phyloP scores from a whole-genome alignment of 2,113 vertebrate genomes.

The Athene cunicularia region DNA sequence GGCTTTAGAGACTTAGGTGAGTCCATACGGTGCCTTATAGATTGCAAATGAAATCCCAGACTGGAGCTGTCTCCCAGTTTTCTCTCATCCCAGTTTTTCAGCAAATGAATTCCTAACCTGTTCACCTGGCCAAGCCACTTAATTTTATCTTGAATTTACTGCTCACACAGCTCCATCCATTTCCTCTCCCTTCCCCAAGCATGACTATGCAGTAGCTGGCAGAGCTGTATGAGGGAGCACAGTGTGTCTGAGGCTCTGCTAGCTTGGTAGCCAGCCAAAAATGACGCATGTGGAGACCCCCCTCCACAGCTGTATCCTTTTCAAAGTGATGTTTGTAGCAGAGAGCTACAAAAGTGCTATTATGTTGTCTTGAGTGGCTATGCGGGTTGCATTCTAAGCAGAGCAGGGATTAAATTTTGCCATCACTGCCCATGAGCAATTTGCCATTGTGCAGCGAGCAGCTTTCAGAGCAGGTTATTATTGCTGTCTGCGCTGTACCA shows the following conservation, averaged over 20 bases:
- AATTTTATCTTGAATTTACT: not conserved
- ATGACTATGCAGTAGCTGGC: not conserved
- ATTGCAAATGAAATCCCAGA: not conserved
- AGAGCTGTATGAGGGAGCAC: not conserved
- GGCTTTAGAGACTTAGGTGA: not conserved
- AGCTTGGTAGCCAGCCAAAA: constrained; percentile 55
- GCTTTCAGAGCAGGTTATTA: constrained; percentile 57
- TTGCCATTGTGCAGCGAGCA: constrained; percentile 38
- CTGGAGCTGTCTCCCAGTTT: not conserved
- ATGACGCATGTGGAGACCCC: constrained; percentile 54
- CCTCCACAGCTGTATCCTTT: constrained; percentile 66
- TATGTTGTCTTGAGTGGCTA: constrained; percentile 68
- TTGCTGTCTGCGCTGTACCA: constrained; percentile 20
- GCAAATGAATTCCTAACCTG: not conserved
- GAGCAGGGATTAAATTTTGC: constrained; percentile 65
- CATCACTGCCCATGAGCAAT: constrained; percentile 65
- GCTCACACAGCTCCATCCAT: not conserved
- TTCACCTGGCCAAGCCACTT: not conserved
- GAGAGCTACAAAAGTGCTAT: constrained; percentile 68
- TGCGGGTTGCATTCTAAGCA: constrained; percentile 60
- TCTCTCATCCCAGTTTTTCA: not conserved
- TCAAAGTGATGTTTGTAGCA: constrained; percentile 61
- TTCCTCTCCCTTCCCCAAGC: not conserved
- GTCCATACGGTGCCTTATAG: not conserved
- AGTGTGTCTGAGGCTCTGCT: not conserved